Evolutionary conservation across 1,140 invertebrate species (phyloP).

Genomic region (Dufourea novaeangliae): DNA sequence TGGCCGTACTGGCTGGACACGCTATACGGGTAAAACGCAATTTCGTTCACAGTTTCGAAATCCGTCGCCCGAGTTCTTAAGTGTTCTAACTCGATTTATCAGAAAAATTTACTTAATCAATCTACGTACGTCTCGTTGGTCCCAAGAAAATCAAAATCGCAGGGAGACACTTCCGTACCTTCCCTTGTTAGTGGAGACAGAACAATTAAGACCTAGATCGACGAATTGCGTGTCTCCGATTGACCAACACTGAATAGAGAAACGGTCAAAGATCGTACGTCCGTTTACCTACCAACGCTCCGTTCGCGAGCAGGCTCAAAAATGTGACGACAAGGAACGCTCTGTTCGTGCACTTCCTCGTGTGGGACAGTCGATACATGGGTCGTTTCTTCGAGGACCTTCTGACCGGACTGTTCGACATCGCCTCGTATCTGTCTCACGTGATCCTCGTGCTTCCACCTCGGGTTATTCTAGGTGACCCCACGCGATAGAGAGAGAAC

Average conservation of each 20-base stretch:
- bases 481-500: not conserved
- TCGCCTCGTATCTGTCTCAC: conserved; percentile 78
- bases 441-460: conserved; percentile 82
- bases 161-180: too few species aligned
- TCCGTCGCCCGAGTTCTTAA: too few species aligned
- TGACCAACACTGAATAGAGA: too few species aligned
- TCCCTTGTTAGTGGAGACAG: too few species aligned
- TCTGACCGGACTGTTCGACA: conserved; percentile 82
- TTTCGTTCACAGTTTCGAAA: not conserved
- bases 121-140: too few species aligned
- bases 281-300: not conserved
- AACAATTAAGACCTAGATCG: too few species aligned
- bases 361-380: conserved; percentile 80
- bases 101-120: too few species aligned
- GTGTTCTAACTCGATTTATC: too few species aligned
- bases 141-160: too few species aligned
- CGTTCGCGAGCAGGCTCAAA: conserved; percentile 59
- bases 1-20: conserved; percentile 82
- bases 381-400: conserved; percentile 80
- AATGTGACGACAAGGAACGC: conserved; percentile 80
- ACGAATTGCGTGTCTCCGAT: too few species aligned
- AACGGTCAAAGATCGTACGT: not conserved
- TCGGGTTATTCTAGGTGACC: conserved; percentile 71
- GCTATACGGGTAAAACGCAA: conserved; percentile 79
- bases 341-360: conserved; percentile 83